Percentiles rank a stretch among this genome's conserved stretches.
phyloP scores from a whole-genome alignment of 2,797 vertebrate species.

The Remorina albescens region DNA sequence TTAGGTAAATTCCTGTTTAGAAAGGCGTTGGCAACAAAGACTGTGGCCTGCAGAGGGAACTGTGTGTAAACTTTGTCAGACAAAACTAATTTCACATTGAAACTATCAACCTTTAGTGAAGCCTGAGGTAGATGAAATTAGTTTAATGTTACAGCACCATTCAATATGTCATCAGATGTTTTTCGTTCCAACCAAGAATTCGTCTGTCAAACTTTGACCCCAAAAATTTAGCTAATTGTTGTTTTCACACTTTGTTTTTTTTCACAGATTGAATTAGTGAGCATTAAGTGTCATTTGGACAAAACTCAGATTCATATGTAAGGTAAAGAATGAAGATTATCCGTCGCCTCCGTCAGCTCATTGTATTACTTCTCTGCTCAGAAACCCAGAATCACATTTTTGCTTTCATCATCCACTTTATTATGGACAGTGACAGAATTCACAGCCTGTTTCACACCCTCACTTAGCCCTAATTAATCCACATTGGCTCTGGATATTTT shows the following conservation, averaged over 20 bases:
- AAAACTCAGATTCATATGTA: too few species aligned
- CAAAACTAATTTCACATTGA: not conserved
- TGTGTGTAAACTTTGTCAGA: not conserved
- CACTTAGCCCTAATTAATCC: constrained; percentile 44
- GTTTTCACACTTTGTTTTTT: not conserved
- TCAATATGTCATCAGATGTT: too few species aligned
- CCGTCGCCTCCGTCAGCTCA: constrained; percentile 16
- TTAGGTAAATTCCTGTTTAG: not conserved
- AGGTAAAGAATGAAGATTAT: too few species aligned
- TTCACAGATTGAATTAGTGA: too few species aligned
- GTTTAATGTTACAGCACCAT: too few species aligned
- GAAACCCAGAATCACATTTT: constrained; percentile 22
- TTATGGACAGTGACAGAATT: constrained; percentile 58
- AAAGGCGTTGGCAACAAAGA: not conserved
- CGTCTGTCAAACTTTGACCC: too few species aligned
- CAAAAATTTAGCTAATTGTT: not conserved
- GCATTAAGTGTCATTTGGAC: not conserved
- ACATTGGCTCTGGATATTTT: constrained; percentile 27
- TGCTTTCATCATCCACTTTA: constrained; percentile 43
- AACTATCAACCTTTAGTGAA: too few species aligned
- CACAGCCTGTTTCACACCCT: constrained; percentile 43
- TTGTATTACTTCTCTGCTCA: constrained; percentile 17
- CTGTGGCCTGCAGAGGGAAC: not conserved
- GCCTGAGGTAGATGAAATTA: too few species aligned
- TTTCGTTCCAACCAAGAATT: too few species aligned